Evolutionary conservation across 2,113 vertebrate species (phyloP).

Genomic region (Calonectris borealis): DNA sequence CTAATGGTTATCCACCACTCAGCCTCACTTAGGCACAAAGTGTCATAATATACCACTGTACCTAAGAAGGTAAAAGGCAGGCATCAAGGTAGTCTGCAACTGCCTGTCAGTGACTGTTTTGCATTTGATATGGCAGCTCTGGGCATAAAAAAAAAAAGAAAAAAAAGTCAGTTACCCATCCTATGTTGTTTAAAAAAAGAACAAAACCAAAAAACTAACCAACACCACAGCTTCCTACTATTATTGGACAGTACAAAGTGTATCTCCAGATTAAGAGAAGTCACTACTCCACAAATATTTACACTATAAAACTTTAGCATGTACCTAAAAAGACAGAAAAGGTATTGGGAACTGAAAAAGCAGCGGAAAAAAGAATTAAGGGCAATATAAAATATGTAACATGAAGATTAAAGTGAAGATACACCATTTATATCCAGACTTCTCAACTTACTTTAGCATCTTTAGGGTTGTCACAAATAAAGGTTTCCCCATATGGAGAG

Average conservation of each 20-base stretch:
- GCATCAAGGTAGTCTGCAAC: background rate
- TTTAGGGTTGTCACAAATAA: conserved; percentile 78
- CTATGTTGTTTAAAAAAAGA: background rate
- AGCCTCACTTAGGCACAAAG: background rate
- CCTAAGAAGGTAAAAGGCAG: background rate
- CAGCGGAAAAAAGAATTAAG: background rate
- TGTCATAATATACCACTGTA: background rate
- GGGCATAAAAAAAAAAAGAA: background rate
- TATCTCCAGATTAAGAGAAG: background rate
- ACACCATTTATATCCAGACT: background rate
- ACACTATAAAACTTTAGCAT: background rate
- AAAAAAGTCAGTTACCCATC: background rate
- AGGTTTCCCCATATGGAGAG: conserved; percentile 89
- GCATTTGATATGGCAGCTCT: background rate
- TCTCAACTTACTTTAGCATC: conserved; percentile 77
- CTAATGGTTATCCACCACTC: background rate
- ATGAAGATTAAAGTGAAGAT: background rate
- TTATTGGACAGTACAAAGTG: background rate
- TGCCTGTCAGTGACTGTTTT: background rate
- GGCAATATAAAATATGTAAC: background rate
- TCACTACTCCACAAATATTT: background rate
- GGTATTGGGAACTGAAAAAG: background rate
- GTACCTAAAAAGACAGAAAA: background rate
- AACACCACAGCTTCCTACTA: background rate
- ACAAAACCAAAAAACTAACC: background rate